Percentiles rank a stretch among this genome's conserved stretches.
These are phyloP conservation scores for Carposina sasakii DNA, from an alignment of 1,140 invertebrate genomes.

Conservation along the genomic window DNA sequence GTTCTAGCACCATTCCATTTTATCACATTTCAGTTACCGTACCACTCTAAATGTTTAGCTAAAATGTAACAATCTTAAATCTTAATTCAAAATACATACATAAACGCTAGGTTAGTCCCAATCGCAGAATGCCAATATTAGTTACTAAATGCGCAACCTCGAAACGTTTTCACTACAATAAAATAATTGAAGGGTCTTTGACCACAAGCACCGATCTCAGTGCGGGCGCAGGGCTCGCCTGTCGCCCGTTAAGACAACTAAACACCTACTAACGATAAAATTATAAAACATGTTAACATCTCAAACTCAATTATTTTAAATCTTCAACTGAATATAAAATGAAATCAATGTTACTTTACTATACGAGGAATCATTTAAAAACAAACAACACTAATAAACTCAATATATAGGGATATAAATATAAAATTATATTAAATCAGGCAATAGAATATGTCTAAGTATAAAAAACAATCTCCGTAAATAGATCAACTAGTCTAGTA, in stretches of 20 bases:
- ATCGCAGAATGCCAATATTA: constrained; percentile 74
- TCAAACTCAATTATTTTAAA: constrained; percentile 39
- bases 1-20: constrained; percentile 74
- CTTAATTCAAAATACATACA: constrained; percentile 71
- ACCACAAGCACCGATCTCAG: constrained; percentile 60
- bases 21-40: constrained; percentile 75
- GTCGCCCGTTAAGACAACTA: constrained; percentile 41
- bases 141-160: constrained; percentile 70
- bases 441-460: constrained; percentile 74
- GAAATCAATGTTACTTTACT: constrained; percentile 63
- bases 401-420: constrained; percentile 56
- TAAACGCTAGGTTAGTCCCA: constrained; percentile 74
- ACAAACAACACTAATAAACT: constrained; percentile 74
- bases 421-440: constrained; percentile 74
- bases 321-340: constrained; percentile 54
- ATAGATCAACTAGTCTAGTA: constrained; percentile 73
- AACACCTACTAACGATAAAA: constrained; percentile 67
- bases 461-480: constrained; percentile 75
- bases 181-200: constrained; percentile 63
- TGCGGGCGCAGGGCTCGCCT: constrained; percentile 15
- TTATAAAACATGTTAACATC: constrained; percentile 62
- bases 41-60: constrained; percentile 74
- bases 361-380: constrained; percentile 70
- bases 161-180: constrained; percentile 56
- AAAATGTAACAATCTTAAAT: constrained; percentile 74